Base-by-base conservation (phyloP, 2,797 vertebrate species). In the Gymnopithys bicolor region DNA sequence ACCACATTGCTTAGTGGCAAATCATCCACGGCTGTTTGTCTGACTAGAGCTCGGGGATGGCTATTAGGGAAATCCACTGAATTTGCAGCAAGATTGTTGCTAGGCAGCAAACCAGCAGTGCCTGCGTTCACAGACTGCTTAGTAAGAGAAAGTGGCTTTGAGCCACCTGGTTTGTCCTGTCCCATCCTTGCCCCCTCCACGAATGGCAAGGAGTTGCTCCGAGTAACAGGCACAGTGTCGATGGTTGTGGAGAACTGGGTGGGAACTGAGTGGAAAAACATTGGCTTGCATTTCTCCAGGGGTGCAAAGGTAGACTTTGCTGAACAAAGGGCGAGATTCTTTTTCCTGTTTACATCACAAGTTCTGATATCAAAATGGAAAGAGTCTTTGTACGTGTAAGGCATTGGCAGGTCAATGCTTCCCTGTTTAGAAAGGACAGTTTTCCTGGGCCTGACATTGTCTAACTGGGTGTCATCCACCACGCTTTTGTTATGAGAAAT, bases 321-420 rank as follows among this genome's bases (percentile, higher is more conserved):
- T 7, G 97, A 96, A 59, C 95, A 94, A 8, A 97, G 93, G 10
- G 95, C 89, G 10, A 97, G 78, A 8, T 96, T 98, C 24, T 96
- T 97, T 81, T 98, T 97, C 87, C 98, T 98, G 92, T 96, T 98
- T 11, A 86, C 78, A 53, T 97, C 98, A 30, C 69, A 94, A 7
- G 98, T 98, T 84, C 97, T 98, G 95, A 99, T 99, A 93, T 99
- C 99, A 90, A 99, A 99, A 96, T 99, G 99, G 92, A 99, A 99
- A 19, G 99, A 99, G 96, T 99, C 99, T 92, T 99, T 99, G 94
- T 99, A 99, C 0, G 99, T 99, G 74, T 99, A 99, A 2, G 99
- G 99, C 99, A 99, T 98, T 10, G 99, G 99, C 76, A 99, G 98
- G 95, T 99, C 99, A 11, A 99, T 99, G 96, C 99, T 99, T 19